A percentile compares a stretch with the other conserved stretches of the same genome.
Evolutionary conservation across 2,888 invertebrate genomes (phyloP).

Genomic region (Papilio protenor): DNA sequence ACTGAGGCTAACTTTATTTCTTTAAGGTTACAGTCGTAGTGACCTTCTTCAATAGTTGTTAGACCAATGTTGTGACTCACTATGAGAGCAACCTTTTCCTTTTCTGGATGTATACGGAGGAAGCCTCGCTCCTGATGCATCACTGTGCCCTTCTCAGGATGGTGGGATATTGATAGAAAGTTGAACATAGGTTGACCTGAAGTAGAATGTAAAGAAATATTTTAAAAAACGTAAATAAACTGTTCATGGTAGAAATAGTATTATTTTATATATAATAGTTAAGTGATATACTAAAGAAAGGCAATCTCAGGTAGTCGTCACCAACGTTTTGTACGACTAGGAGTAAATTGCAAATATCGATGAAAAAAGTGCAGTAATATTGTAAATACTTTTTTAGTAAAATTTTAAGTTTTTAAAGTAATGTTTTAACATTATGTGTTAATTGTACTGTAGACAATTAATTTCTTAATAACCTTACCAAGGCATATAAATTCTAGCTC

Average conservation of each 20-base stretch:
- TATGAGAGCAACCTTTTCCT: slow-evolving; percentile 80
- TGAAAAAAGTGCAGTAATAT: neutral
- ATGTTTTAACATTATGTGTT: neutral
- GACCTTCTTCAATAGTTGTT: slow-evolving; percentile 85
- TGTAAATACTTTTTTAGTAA: neutral
- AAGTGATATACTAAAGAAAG: neutral
- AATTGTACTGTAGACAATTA: neutral
- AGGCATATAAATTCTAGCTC: slow-evolving; percentile 82
- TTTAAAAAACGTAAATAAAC: neutral
- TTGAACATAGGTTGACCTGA: slow-evolving; percentile 86
- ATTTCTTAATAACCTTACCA: slow-evolving; percentile 57
- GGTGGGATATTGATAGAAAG: slow-evolving; percentile 79
- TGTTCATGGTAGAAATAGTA: neutral
- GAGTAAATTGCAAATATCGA: neutral
- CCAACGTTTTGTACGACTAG: neutral
- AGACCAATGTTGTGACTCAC: slow-evolving; percentile 86
- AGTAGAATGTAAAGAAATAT: slow-evolving; percentile 37
- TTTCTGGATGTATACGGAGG: slow-evolving; percentile 83
- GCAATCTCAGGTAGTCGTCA: neutral
- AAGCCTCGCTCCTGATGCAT: slow-evolving; percentile 87
- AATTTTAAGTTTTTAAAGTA: neutral
- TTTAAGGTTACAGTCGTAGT: slow-evolving; percentile 66
- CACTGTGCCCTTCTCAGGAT: slow-evolving; percentile 79
- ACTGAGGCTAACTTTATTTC: slow-evolving; percentile 79
- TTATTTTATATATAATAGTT: neutral